Conservation (phyloP, 2,113 vertebrate genomes). For the Peromyscus leucopus region DNA sequence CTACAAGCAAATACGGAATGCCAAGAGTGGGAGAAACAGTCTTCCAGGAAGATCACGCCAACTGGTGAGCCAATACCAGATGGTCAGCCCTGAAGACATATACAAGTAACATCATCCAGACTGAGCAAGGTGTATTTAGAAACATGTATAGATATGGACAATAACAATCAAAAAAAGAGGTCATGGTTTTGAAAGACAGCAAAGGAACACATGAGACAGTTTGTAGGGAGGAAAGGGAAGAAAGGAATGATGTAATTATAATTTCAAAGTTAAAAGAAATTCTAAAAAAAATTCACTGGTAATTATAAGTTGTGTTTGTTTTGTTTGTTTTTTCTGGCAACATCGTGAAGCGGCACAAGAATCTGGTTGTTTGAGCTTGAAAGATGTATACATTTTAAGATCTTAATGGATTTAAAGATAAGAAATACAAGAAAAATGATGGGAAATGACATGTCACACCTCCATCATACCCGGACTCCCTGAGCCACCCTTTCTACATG, state of each 20-base stretch:
- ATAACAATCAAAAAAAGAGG: background rate
- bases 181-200: background rate
- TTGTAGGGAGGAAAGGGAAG: background rate
- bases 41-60: background rate
- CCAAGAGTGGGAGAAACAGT: background rate
- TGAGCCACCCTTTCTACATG: background rate
- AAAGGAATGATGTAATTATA: background rate
- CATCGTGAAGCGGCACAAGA: slow-evolving; percentile 4
- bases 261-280: background rate
- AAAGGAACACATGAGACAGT: background rate
- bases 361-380: background rate
- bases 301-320: background rate
- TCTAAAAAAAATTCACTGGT: background rate
- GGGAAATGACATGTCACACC: background rate
- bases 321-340: background rate
- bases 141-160: background rate
- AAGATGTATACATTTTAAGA: background rate
- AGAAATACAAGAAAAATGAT: background rate
- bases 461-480: background rate
- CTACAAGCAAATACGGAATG: background rate
- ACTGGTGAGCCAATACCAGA: background rate
- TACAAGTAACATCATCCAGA: background rate
- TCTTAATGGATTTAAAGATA: background rate
- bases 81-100: background rate
- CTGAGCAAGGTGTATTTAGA: background rate